Base-by-base conservation (phyloP, 2,888 invertebrate genomes). In the Lasioglossum vierecki region DNA sequence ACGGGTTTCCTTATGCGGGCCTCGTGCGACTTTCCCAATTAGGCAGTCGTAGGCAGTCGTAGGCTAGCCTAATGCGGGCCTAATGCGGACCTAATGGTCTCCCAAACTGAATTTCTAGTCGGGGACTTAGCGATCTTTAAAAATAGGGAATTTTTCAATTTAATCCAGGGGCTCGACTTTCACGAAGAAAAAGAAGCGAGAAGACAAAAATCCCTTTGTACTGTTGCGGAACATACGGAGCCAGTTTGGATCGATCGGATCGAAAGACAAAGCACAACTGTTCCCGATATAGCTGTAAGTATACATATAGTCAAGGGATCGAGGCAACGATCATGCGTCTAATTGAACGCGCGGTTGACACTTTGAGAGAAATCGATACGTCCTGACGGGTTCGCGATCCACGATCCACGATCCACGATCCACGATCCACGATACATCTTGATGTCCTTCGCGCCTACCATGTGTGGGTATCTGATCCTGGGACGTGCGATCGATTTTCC, bases 291-390 rank as follows among this genome's bases (percentile, higher is more conserved):
- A 46, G 57, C 77, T 74, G 63, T 63, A 73, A 35, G 57, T 80
- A 80, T 30, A 30, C 30, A 30, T 30, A 30, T 76, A 77, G 73
- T n/a, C 66, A 49, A 46, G 22, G 79, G 66, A 82, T 86, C 86
- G 26, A 44, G 68, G 79, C 57, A 71, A 85, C 13, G 75, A 79
- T 83, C 39, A 73, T 57, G 30, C 79, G 77, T 79, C 71, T 80
- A 87, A 85, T 85, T 85, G 83, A 85, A 82, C n/a, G 73, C 68
- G 72, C 76, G 71, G 85, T 85, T 85, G 86, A 87, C 86, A 87
- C 85, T 84, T 85, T 53, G 74, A 66, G 76, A 84, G 66, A 73
- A 74, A 78, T 60, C 80, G 74, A 85, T 73, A 68, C 74, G 74
- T 35, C 44, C 77, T 57, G 77, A 78, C 84, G 57, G 79, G 57